A percentile compares a stretch with the other conserved stretches of the same genome.
Conservation (phyloP, 2,888 invertebrate genomes). For the Agrypnus murinus region DNA sequence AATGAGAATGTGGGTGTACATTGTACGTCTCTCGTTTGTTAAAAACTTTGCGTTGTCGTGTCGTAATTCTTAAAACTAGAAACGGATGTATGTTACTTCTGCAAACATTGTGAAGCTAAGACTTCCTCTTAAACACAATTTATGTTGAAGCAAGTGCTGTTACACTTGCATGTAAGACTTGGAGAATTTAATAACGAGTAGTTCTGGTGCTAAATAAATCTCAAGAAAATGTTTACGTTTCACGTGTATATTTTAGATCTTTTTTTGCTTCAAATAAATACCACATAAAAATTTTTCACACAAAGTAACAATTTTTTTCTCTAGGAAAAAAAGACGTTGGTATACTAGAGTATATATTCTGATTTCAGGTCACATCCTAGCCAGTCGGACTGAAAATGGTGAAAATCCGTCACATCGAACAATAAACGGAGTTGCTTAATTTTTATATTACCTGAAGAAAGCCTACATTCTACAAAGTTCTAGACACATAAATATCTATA, state of each 20-base stretch:
- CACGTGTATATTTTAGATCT: no score
- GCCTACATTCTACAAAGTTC: constrained; percentile 2
- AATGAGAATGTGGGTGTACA: constrained; percentile 59
- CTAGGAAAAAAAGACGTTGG: not conserved
- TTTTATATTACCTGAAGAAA: constrained; percentile 16
- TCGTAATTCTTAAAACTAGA: constrained; percentile 50
- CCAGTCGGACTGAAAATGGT: constrained; percentile 24
- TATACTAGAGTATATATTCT: not conserved
- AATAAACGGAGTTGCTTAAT: constrained; percentile 24
- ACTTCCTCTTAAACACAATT: constrained; percentile 56
- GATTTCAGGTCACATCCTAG: constrained; percentile 28
- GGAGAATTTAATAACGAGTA: constrained; percentile 27
- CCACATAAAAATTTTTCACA: constrained; percentile 1
- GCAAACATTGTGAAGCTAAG: constrained; percentile 48
- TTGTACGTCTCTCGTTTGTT: constrained; percentile 58
- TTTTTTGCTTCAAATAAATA: not conserved
- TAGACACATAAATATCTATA: no score
- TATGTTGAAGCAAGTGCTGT: constrained; percentile 52
- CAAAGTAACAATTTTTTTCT: constrained; percentile 5
- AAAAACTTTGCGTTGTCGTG: constrained; percentile 51
- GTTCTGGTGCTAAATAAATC: constrained; percentile 4
- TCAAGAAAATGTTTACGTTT: not conserved
- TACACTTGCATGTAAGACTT: constrained; percentile 30
- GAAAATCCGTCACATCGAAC: constrained; percentile 29
- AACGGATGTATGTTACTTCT: constrained; percentile 58